These are phyloP conservation scores for Musca vetustissima DNA, from an alignment of 1,140 invertebrate genomes.

Conservation along the genomic window DNA sequence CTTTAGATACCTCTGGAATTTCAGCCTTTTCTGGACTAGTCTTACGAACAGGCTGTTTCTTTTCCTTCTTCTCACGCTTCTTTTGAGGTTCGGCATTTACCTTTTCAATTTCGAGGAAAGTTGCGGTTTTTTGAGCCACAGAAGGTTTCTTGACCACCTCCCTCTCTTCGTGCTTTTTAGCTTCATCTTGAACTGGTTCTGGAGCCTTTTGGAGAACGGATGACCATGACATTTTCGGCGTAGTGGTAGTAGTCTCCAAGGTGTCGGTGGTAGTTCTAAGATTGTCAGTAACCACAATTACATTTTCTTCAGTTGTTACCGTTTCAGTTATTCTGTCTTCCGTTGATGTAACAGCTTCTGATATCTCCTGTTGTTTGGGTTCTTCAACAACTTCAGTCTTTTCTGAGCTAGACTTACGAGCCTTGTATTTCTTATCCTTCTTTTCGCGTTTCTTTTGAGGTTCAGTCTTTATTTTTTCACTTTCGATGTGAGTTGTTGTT, in stretches of 20 bases:
- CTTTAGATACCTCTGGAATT: too few relatives aligned
- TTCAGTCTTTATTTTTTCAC: not conserved
- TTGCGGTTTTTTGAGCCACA: not conserved
- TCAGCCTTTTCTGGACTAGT: too few relatives aligned
- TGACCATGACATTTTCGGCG: not conserved
- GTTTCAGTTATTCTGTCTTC: too few relatives aligned
- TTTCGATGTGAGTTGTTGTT: not conserved
- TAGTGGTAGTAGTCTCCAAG: too few relatives aligned
- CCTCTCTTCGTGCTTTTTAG: not conserved
- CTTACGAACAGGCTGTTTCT: too few relatives aligned
- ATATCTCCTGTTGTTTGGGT: not conserved
- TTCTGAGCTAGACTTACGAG: not conserved
- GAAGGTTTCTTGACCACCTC: not conserved
- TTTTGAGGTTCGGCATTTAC: not conserved
- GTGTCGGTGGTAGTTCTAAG: not conserved
- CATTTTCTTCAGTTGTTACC: too few relatives aligned
- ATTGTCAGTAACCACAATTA: not conserved
- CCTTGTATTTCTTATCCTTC: not conserved
- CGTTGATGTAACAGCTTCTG: too few relatives aligned
- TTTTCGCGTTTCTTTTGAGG: not conserved
- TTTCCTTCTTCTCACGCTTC: not conserved
- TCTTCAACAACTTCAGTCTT: not conserved
- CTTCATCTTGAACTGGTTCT: not conserved
- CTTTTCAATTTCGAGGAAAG: not conserved
- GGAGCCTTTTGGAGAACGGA: not conserved